Percentiles rank a stretch among this genome's conserved stretches.
phyloP scores from a whole-genome alignment of 2,888 invertebrate species.

The Hypomecis punctinalis region DNA sequence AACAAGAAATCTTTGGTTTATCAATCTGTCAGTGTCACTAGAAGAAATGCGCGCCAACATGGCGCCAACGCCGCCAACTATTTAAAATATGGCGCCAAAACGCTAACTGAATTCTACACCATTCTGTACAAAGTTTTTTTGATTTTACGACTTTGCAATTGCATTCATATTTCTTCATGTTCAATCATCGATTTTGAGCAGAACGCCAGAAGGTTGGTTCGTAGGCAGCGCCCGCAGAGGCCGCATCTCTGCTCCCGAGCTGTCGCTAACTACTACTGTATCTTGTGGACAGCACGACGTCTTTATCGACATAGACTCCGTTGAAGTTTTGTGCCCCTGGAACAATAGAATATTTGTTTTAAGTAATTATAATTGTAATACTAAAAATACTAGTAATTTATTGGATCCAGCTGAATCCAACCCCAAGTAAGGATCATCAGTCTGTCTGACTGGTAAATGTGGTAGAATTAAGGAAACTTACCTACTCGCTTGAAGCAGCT shows the following conservation, averaged over 20 bases:
- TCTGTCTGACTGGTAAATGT: no score
- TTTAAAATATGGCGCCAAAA: not conserved
- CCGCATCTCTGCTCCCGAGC: slow-evolving; percentile 68
- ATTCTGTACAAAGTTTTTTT: no score
- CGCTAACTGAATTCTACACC: not conserved
- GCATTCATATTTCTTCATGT: not conserved
- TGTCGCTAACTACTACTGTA: slow-evolving; percentile 70
- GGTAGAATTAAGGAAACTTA: no score
- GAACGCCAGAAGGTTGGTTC: slow-evolving; percentile 3
- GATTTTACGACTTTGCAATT: not conserved
- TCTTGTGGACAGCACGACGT: slow-evolving; percentile 78
- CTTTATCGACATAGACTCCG: slow-evolving; percentile 77
- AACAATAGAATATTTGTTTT: not conserved
- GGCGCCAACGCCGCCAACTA: not conserved
- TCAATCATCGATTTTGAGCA: slow-evolving; percentile 18
- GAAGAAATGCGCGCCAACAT: not conserved
- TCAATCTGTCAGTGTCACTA: not conserved
- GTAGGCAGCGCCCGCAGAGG: slow-evolving; percentile 57
- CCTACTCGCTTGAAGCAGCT: no score
- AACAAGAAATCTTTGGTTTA: slow-evolving; percentile 7
- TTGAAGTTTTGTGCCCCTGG: slow-evolving; percentile 75
- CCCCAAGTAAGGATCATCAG: no score
- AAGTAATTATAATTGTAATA: no score
- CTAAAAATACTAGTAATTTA: no score
- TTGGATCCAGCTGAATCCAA: no score